Evolutionary conservation across 2,888 invertebrate species (phyloP).

Genomic region (Papilio protenor): DNA sequence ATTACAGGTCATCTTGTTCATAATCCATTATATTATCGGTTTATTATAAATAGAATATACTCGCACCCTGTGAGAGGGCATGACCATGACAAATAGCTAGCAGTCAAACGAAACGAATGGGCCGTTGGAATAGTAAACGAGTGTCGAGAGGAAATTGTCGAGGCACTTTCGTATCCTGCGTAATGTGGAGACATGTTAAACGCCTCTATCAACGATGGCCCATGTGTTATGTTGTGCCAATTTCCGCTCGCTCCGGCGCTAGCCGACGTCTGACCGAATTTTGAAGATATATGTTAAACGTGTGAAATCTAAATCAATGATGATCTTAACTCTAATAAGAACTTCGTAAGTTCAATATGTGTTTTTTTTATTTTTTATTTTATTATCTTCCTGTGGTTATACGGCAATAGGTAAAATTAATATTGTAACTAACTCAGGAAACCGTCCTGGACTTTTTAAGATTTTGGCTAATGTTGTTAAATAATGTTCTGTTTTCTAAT

Average conservation of each 20-base stretch:
- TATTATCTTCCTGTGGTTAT: not conserved
- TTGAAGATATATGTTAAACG: conserved; percentile 6
- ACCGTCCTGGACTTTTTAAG: too few species aligned
- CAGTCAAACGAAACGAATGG: conserved; percentile 30
- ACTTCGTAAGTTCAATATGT: not conserved
- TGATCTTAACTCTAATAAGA: not conserved
- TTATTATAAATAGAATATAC: conserved; percentile 1
- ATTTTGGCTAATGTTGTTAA: too few species aligned
- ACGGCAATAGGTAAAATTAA: too few species aligned
- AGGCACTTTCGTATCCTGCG: conserved; percentile 29
- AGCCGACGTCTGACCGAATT: not conserved
- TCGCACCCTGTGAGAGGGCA: conserved; percentile 41
- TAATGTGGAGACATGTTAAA: conserved; percentile 22
- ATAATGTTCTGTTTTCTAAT: not conserved
- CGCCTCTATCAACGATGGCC: conserved; percentile 8
- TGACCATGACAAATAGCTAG: conserved; percentile 45
- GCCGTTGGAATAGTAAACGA: conserved; percentile 22
- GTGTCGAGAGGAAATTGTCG: conserved; percentile 35
- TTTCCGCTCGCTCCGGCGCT: not conserved
- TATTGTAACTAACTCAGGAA: too few species aligned
- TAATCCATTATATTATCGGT: not conserved
- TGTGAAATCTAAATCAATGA: not conserved
- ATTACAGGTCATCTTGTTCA: not conserved
- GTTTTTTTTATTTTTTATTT: too few species aligned
- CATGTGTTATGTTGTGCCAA: conserved; percentile 8